A percentile compares a stretch with the other conserved stretches of the same genome.
Evolutionary conservation across 2,888 invertebrate genomes (phyloP).

Genomic region (Empis stercorea): DNA sequence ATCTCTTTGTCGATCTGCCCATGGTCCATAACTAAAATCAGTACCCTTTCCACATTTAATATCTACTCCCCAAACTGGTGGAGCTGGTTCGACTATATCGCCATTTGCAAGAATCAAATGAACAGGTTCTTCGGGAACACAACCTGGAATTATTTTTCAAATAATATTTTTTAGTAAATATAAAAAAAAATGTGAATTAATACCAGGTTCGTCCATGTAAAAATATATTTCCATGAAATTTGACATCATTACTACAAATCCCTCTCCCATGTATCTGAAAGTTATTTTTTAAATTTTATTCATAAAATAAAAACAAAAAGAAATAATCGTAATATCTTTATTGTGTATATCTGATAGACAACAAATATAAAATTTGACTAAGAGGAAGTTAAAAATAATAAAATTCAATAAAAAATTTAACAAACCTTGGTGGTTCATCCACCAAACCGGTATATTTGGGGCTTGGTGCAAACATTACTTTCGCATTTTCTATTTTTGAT

Average conservation of each 20-base stretch:
- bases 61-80: slow-evolving; percentile 92
- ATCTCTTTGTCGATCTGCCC: slow-evolving; percentile 96
- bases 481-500: slow-evolving; percentile 84
- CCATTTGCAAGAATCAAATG: slow-evolving; percentile 82
- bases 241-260: slow-evolving; percentile 92
- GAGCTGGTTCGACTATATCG: slow-evolving; percentile 82
- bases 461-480: slow-evolving; percentile 91
- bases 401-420: too few species aligned
- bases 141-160: slow-evolving; percentile 38
- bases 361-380: too few species aligned
- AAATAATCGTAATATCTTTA: too few species aligned
- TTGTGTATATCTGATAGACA: too few species aligned
- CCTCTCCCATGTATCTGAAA: slow-evolving; percentile 83
- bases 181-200: neutral
- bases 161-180: neutral
- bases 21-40: slow-evolving; percentile 95
- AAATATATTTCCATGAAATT: slow-evolving; percentile 91
- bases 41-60: slow-evolving; percentile 87
- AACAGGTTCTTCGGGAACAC: slow-evolving; percentile 85
- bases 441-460: slow-evolving; percentile 86
- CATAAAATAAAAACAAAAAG: too few species aligned
- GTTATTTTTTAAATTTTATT: too few species aligned
- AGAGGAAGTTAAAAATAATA: too few species aligned
- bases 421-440: slow-evolving; percentile 74
- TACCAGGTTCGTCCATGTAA: slow-evolving; percentile 83